Evolutionary conservation across 2,797 vertebrate species (phyloP), one percentile per base, ranked within the genome.

Genomic region (Molossus molossus): DNA sequence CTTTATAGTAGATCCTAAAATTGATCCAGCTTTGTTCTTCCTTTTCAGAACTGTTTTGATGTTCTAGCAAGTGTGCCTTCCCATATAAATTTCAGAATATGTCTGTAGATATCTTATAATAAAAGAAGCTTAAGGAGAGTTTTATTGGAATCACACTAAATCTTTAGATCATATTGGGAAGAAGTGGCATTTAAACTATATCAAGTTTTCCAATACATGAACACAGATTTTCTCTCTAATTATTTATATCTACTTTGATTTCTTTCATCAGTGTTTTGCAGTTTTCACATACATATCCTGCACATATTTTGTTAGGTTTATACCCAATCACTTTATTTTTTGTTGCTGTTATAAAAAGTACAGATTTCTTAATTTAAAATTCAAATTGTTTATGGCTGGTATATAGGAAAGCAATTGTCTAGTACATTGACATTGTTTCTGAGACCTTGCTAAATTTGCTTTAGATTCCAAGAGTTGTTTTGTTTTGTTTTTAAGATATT

Each of bases 301-400:
- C 7, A 79, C 2, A 37, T 67, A 73, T 67, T 83, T 91, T 62
- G 2, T 60, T 92, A 90, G 25, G 73, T 80, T 90, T 84, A 27
- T 69, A 58, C 14, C n/a, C 27, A 92, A 73, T 2, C 5, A 85
- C 25, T 81, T 69, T 13, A 48, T 80, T 27, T 75, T 70, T 93
- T 69, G 14, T 1, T 67, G 33, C 8, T 65, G 21, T 62, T 57
- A 73, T 60, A 57, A 77, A 76, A 62, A 45, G 18, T 45, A 50
- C 3, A 58, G 10, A 72, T 81, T 81, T 84, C 25, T 73, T 82
- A 69, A 89, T 57, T 94, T 91, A 57, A 91, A 95, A 84, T n/a
- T 45, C 18, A 93, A 60, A 55, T 20, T 48, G 7, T 33, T 91
- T 60, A 82, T 83, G 62, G 25, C 40, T 27, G 3, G 9, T 29